Conservation (phyloP, 2,113 vertebrate genomes). For the Thunnus thynnus region DNA sequence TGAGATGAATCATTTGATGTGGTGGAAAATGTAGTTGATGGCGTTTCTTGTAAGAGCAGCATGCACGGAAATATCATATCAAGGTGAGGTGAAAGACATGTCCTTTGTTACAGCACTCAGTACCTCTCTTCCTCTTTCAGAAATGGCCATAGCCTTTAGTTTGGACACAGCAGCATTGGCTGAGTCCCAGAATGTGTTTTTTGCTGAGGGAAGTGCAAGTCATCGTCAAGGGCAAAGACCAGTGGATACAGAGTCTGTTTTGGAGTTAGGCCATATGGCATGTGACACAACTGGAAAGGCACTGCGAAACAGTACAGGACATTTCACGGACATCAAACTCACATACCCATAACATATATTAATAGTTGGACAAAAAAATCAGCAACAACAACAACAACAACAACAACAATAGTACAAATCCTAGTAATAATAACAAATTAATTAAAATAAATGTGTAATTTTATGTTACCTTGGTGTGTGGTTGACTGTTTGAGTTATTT, state of each 20-base stretch:
- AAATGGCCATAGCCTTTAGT: constrained; percentile 19
- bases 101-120: constrained; percentile 20
- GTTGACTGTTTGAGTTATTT: too few relatives aligned
- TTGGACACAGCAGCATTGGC: constrained; percentile 56
- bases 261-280: constrained; percentile 61
- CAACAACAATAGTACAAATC: too few relatives aligned
- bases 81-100: constrained; percentile 43
- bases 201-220: constrained; percentile 62
- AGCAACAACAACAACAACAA: background rate
- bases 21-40: background rate
- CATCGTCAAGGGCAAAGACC: constrained; percentile 66
- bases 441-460: too few relatives aligned
- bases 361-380: background rate
- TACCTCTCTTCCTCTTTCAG: constrained; percentile 23
- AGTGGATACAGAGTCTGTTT: constrained; percentile 24
- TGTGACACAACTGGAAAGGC: constrained; percentile 41
- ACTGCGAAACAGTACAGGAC: constrained; percentile 10
- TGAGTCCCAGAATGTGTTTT: constrained; percentile 32
- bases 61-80: background rate
- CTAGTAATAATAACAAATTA: too few relatives aligned
- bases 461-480: too few relatives aligned
- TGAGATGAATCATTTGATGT: background rate
- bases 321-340: constrained; percentile 25
- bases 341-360: background rate
- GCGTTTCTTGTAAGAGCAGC: background rate